These are phyloP conservation scores for Sipha maydis DNA, from an alignment of 2,888 invertebrate genomes.

Conservation along the genomic window DNA sequence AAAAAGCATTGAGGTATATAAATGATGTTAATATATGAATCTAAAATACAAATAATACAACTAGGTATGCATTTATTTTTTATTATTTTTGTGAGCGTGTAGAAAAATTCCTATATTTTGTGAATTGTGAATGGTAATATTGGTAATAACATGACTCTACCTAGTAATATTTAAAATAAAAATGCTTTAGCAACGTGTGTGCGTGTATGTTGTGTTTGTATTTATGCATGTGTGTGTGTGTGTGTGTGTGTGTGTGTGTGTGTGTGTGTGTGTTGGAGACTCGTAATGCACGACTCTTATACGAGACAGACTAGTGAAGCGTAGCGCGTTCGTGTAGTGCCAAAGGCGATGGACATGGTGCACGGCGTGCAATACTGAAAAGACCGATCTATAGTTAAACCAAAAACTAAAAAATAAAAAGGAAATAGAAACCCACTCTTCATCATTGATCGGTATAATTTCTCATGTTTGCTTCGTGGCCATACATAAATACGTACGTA, in stretches of 20 bases:
- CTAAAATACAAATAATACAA: neutral
- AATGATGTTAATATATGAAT: neutral
- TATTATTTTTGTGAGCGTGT: neutral
- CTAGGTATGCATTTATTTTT: neutral
- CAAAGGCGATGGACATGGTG: slow-evolving; percentile 40
- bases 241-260: no score
- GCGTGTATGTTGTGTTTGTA: no score
- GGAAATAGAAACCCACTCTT: slow-evolving; percentile 44
- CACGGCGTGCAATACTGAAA: slow-evolving; percentile 51
- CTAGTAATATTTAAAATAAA: slow-evolving; percentile 23
- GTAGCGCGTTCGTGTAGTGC: slow-evolving; percentile 57
- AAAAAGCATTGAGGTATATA: neutral
- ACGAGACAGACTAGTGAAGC: slow-evolving; percentile 51
- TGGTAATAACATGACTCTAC: neutral
- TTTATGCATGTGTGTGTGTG: neutral
- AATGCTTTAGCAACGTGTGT: slow-evolving; percentile 33
- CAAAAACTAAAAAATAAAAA: slow-evolving; percentile 34
- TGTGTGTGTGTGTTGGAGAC: neutral
- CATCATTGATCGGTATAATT: slow-evolving; percentile 26
- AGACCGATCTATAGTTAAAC: slow-evolving; percentile 49
- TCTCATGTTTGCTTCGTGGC: slow-evolving; percentile 17
- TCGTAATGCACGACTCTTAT: slow-evolving; percentile 52
- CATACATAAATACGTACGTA: neutral
- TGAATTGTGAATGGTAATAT: neutral
- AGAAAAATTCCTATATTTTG: neutral